Evolutionary conservation across 2,888 invertebrate genomes (phyloP).

Genomic region (Eupithecia centaureata): DNA sequence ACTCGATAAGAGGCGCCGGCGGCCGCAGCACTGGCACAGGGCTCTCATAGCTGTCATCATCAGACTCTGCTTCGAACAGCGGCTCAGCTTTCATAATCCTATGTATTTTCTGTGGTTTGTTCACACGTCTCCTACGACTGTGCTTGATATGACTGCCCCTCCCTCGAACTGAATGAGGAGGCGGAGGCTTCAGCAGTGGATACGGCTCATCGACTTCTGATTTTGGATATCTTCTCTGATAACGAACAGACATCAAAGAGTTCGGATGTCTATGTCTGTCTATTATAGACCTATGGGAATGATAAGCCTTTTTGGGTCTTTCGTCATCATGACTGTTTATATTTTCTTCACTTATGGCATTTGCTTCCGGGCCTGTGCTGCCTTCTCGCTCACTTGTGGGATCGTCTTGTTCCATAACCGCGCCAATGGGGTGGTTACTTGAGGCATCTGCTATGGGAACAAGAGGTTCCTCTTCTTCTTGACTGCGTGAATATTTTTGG

Average conservation of each 20-base stretch:
- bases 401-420: constrained; percentile 77
- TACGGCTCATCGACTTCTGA: constrained; percentile 69
- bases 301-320: constrained; percentile 57
- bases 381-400: constrained; percentile 60
- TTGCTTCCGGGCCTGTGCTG: constrained; percentile 56
- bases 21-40: constrained; percentile 62
- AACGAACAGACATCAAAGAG: constrained; percentile 56
- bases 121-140: constrained; percentile 61
- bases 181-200: constrained; percentile 76
- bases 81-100: constrained; percentile 69
- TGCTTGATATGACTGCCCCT: constrained; percentile 58
- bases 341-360: constrained; percentile 59
- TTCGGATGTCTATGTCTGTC: constrained; percentile 68
- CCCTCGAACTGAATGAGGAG: constrained; percentile 58
- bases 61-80: constrained; percentile 65
- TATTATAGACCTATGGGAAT: constrained; percentile 52
- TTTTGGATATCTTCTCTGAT: constrained; percentile 69
- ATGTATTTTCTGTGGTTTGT: constrained; percentile 60
- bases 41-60: constrained; percentile 53
- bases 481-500: constrained; percentile 78
- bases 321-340: constrained; percentile 57
- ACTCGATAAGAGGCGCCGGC: constrained; percentile 61
- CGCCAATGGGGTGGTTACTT: constrained; percentile 76
- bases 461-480: constrained; percentile 76
- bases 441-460: constrained; percentile 75